Evolutionary conservation across 2,113 vertebrate species (phyloP).

Genomic region (Aptenodytes patagonicus): DNA sequence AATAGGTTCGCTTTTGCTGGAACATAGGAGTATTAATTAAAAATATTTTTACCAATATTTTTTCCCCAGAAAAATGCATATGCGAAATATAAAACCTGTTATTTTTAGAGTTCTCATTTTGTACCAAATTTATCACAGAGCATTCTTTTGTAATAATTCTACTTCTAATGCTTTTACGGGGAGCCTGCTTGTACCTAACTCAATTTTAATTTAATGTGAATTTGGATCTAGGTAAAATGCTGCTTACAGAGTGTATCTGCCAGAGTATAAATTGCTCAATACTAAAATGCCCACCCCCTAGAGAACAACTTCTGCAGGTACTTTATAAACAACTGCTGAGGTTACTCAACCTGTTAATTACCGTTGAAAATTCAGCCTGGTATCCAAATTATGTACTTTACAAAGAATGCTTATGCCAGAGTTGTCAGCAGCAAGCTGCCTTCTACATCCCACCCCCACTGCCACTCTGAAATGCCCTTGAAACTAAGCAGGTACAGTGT

Average conservation of each 20-base stretch:
- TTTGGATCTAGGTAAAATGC: neutral
- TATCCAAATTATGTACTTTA: constrained; percentile 39
- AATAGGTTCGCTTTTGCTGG: neutral
- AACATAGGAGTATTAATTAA: neutral
- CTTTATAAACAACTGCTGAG: constrained; percentile 55
- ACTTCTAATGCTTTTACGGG: neutral
- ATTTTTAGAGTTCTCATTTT: neutral
- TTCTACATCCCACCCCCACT: neutral
- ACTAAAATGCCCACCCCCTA: neutral
- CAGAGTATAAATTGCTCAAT: constrained; percentile 1
- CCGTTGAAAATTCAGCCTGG: constrained; percentile 12
- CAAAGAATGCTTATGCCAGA: constrained; percentile 30
- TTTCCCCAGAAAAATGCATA: neutral
- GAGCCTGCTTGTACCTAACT: neutral
- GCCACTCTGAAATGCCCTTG: constrained; percentile 49
- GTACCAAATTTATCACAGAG: neutral
- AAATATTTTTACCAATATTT: neutral
- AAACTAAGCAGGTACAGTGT: constrained; percentile 15
- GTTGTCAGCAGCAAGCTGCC: constrained; percentile 40
- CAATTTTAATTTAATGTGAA: neutral
- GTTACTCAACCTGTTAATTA: constrained; percentile 57
- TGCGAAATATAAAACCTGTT: neutral
- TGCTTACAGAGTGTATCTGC: neutral
- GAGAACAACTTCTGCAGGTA: constrained; percentile 44
- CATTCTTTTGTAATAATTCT: neutral